Percentiles rank a stretch among this genome's conserved stretches.
These are phyloP conservation scores for Trilocha varians DNA, from an alignment of 2,888 invertebrate genomes.

Conservation along the genomic window DNA sequence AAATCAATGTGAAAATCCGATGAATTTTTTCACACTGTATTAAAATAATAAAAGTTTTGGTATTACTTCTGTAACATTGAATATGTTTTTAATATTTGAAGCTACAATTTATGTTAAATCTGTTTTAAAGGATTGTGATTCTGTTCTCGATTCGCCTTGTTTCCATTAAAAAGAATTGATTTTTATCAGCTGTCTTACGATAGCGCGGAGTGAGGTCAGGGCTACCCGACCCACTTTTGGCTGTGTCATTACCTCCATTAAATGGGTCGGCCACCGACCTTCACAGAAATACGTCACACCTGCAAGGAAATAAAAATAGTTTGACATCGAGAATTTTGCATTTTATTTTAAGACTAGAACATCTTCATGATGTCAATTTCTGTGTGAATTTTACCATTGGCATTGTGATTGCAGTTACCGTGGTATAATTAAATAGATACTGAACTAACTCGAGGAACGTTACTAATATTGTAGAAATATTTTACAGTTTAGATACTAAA, in stretches of 20 bases:
- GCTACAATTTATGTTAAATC: too few relatives aligned
- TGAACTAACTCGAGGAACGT: too few relatives aligned
- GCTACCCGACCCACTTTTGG: conserved; percentile 25
- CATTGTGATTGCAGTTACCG: too few relatives aligned
- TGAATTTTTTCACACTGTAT: too few relatives aligned
- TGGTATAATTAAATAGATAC: too few relatives aligned
- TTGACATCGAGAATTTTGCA: neutral
- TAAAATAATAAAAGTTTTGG: too few relatives aligned
- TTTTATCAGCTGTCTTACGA: conserved; percentile 13
- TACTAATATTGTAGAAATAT: too few relatives aligned
- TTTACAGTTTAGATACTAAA: too few relatives aligned
- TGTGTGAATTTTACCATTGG: too few relatives aligned
- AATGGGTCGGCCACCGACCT: conserved; percentile 30
- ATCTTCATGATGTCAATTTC: neutral
- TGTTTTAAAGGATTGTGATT: neutral
- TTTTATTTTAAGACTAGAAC: neutral
- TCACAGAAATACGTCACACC: conserved; percentile 10
- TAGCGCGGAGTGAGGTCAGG: conserved; percentile 24
- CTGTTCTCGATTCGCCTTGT: neutral
- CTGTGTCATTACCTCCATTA: conserved; percentile 19
- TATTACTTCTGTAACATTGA: neutral
- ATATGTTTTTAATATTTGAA: too few relatives aligned
- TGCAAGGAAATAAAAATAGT: conserved; percentile 6
- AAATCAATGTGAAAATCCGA: too few relatives aligned
- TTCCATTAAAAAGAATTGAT: conserved; percentile 7